Evolutionary conservation across 2,888 invertebrate species (phyloP).

Genomic region (Pomacea canaliculata): DNA sequence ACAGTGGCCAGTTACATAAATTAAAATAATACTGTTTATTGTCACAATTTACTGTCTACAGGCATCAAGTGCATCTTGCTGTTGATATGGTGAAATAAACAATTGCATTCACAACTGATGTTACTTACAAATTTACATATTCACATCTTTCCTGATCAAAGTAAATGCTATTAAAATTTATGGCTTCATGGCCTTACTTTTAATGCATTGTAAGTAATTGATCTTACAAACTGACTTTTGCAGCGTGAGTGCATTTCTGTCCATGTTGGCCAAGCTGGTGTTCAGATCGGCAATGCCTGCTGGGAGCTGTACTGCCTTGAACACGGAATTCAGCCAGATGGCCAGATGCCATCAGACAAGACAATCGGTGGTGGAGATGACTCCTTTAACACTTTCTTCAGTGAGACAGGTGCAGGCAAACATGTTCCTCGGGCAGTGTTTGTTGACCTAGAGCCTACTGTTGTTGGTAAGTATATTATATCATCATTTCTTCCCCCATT

Average conservation of each 20-base stretch:
- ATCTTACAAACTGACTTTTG: neutral
- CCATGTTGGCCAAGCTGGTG: constrained; percentile 25
- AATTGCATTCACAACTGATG: no score
- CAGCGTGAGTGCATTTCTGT: constrained; percentile 26
- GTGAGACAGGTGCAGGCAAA: constrained; percentile 93
- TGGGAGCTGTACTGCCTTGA: constrained; percentile 27
- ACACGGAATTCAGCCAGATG: constrained; percentile 72
- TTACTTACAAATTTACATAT: no score
- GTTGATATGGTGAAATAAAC: no score
- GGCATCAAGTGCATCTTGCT: no score
- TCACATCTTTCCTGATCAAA: no score
- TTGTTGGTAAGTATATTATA: constrained; percentile 19
- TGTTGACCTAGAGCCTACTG: constrained; percentile 71
- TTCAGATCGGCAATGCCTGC: constrained; percentile 25
- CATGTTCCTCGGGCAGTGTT: constrained; percentile 75
- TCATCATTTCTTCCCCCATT: neutral
- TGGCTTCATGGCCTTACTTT: no score
- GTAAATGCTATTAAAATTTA: no score
- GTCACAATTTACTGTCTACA: no score
- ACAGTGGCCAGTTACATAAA: no score
- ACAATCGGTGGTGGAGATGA: constrained; percentile 80
- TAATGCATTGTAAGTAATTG: no score
- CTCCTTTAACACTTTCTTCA: constrained; percentile 85
- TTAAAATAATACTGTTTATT: no score
- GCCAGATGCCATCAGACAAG: constrained; percentile 82